A percentile compares a stretch with the other conserved stretches of the same genome.
Conservation (phyloP, 1,140 invertebrate species). For the Musca vetustissima region DNA sequence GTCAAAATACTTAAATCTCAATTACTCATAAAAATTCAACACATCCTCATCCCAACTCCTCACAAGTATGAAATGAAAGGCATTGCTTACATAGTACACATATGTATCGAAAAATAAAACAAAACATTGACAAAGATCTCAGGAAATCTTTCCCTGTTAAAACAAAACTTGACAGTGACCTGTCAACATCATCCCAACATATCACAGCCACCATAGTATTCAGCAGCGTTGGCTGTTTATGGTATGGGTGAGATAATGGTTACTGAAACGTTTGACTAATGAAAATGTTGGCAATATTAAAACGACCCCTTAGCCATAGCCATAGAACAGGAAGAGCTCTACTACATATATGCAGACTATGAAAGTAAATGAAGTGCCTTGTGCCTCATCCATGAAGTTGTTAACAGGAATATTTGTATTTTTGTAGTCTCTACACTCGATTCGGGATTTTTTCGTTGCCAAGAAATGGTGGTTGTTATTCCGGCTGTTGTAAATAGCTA, state of each 20-base stretch:
- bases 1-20: slow-evolving; percentile 22
- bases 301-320: no score
- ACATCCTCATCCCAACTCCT: not conserved
- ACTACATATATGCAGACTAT: not conserved
- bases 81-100: not conserved
- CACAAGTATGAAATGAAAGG: not conserved
- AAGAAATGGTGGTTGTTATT: not conserved
- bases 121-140: not conserved
- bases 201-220: no score
- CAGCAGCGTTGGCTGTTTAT: not conserved
- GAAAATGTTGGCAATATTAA: not conserved
- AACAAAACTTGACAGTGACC: slow-evolving; percentile 12
- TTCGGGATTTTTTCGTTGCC: not conserved
- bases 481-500: not conserved
- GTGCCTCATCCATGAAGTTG: not conserved
- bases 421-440: no score
- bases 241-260: not conserved
- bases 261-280: slow-evolving; percentile 8
- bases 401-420: slow-evolving; percentile 9
- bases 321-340: no score
- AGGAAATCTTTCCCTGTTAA: slow-evolving; percentile 1
- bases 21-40: slow-evolving; percentile 17
- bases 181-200: slow-evolving; percentile 15
- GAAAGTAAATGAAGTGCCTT: slow-evolving; percentile 7
- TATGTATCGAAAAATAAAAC: not conserved